Conservation (phyloP, 2,888 invertebrate species). For the Lymantria dispar region DNA sequence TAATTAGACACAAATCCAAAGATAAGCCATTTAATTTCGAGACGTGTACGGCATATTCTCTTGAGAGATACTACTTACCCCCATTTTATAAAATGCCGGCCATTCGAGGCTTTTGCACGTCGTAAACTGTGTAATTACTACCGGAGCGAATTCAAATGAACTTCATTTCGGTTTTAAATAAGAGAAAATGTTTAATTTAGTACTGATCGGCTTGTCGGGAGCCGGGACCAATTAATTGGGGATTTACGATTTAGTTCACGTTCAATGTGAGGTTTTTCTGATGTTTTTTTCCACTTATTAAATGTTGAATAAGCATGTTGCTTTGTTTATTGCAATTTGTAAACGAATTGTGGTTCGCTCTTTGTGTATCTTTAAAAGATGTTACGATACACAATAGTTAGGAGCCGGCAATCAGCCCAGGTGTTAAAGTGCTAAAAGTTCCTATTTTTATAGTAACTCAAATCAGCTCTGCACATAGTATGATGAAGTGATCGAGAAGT, state of each 20-base stretch:
- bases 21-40: slow-evolving; percentile 62
- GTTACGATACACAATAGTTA: too few species aligned
- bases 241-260: slow-evolving; percentile 58
- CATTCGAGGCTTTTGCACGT: slow-evolving; percentile 65
- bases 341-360: too few species aligned
- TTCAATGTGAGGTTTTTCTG: slow-evolving; percentile 28
- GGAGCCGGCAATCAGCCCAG: too few species aligned
- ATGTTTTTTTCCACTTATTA: slow-evolving; percentile 30
- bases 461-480: too few species aligned
- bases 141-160: slow-evolving; percentile 74
- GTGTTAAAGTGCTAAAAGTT: too few species aligned
- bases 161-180: slow-evolving; percentile 80
- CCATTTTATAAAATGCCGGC: slow-evolving; percentile 65
- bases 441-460: too few species aligned
- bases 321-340: neutral
- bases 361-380: too few species aligned
- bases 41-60: slow-evolving; percentile 43
- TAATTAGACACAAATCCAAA: slow-evolving; percentile 65
- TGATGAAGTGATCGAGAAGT: too few species aligned
- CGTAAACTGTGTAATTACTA: slow-evolving; percentile 80
- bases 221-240: slow-evolving; percentile 76
- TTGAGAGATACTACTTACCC: slow-evolving; percentile 32
- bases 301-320: slow-evolving; percentile 40
- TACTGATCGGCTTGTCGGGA: slow-evolving; percentile 59
- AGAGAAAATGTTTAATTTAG: slow-evolving; percentile 81